Percentiles rank a stretch among this genome's conserved stretches.
phyloP scores from a whole-genome alignment of 2,888 invertebrate genomes.

The Odontocolon sp. region DNA sequence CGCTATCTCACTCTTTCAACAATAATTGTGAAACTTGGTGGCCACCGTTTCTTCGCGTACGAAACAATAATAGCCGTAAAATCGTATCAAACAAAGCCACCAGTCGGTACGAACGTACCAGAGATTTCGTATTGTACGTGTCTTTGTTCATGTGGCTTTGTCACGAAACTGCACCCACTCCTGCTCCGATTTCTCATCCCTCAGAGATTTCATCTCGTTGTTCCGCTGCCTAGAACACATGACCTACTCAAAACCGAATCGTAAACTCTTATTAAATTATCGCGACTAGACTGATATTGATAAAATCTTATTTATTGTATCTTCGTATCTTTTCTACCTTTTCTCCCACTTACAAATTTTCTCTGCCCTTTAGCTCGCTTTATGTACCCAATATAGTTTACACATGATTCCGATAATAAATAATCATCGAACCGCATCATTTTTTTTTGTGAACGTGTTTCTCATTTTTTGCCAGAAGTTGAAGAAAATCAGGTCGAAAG shows the following conservation, averaged over 20 bases:
- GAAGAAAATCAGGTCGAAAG: no score
- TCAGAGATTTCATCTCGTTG: constrained; percentile 30
- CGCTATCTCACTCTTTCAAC: constrained; percentile 23
- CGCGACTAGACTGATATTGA: no score
- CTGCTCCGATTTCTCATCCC: constrained; percentile 12
- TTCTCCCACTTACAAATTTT: no score
- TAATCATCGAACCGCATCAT: no score
- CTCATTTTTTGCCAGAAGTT: no score
- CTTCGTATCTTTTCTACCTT: no score
- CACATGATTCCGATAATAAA: no score
- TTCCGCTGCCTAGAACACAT: constrained; percentile 20
- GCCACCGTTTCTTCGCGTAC: constrained; percentile 37
- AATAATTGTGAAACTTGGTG: constrained; percentile 68
- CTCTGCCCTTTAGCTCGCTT: no score
- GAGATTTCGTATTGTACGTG: constrained; percentile 22
- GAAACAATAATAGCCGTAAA: constrained; percentile 67
- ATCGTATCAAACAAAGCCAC: constrained; percentile 67
- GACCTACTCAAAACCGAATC: constrained; percentile 10
- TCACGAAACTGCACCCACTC: constrained; percentile 44
- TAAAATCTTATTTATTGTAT: no score
- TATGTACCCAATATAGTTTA: no score
- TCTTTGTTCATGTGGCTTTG: constrained; percentile 41
- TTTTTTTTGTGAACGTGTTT: no score
- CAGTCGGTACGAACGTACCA: constrained; percentile 2
- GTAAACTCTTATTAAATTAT: no score